phyloP scores from a whole-genome alignment of 2,113 vertebrate genomes.

The Paracanthobrama guichenoti region DNA sequence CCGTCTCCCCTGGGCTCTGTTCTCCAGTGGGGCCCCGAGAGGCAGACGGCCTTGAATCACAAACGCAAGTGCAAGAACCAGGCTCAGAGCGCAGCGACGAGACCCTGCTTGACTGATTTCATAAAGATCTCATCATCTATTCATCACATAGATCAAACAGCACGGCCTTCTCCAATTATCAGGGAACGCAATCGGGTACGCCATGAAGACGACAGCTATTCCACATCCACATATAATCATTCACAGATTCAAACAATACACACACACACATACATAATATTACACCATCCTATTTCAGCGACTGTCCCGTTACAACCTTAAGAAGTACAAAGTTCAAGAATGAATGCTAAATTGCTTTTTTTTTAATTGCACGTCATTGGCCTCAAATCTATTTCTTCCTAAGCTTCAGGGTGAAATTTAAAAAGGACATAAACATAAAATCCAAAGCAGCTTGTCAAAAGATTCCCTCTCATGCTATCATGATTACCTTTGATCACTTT shows the following conservation, averaged over 20 bases:
- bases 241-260: slow-evolving; percentile 69
- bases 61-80: background rate
- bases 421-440: slow-evolving; percentile 16
- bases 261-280: background rate
- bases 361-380: slow-evolving; percentile 60
- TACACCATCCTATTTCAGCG: slow-evolving; percentile 25
- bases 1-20: slow-evolving; percentile 84
- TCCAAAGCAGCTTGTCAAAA: slow-evolving; percentile 46
- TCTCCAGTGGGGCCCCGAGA: slow-evolving; percentile 62
- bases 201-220: slow-evolving; percentile 77
- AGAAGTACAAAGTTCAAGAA: slow-evolving; percentile 32
- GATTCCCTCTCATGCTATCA: slow-evolving; percentile 50
- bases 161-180: slow-evolving; percentile 88
- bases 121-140: slow-evolving; percentile 99
- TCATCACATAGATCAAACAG: slow-evolving; percentile 99
- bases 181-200: slow-evolving; percentile 89
- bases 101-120: slow-evolving; percentile 93
- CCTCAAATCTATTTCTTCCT: slow-evolving; percentile 53
- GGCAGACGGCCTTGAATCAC: slow-evolving; percentile 70
- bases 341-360: slow-evolving; percentile 33
- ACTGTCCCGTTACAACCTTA: slow-evolving; percentile 9
- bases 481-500: slow-evolving; percentile 62
- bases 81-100: background rate
- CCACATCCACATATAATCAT: slow-evolving; percentile 84
- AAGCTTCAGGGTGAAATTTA: background rate